Base-by-base conservation (phyloP, 2,113 vertebrate genomes). In the Castor canadensis region DNA sequence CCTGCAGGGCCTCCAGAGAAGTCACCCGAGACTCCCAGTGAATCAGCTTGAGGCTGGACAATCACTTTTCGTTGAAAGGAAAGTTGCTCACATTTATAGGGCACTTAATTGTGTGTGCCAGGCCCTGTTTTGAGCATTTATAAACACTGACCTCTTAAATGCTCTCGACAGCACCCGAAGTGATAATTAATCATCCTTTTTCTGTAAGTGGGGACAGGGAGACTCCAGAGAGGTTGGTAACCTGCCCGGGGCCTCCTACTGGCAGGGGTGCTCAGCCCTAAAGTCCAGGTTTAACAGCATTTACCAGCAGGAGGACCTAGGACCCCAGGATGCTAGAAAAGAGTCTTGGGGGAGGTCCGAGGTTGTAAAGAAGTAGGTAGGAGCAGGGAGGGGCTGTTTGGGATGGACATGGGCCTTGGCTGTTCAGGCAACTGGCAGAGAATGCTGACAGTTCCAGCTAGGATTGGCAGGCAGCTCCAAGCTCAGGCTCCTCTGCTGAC, bases 141-240 rank as follows among this genome's bases (percentile, higher is more conserved):
- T 73, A 83, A 86, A 96, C 7, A 22, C 49, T 15, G 49, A 40
- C 60, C 73, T 81, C 64, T 38, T 67, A 91, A 91, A 73, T n/a
- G 24, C 56, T 67, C 77, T 49, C 73, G 67, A 72, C 56, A 15
- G 45, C 75, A 73, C 67, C 79, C 0, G 1, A 80, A 56, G 79
- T 69, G 87, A 77, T 67, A 56, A 86, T 75, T 60, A 95, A 56
- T 84, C 71, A 88, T 7, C 45, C 43, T 69, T 89, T 89, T 95
- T 75, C 79, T 83, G 2, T 67, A 58, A 81, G 45, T 43, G 56
- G 43, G n/a, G 43, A 89, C 43, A 38, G 71, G 32, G 45, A 87
- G 35, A 45, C 43, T 47, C 32, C 30, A 28, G 56, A 67, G 67
- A 79, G 9, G 47, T 13, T 40, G 49, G 49, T 76, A 30, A 38